Conservation (phyloP, 2,113 vertebrate species). For the Oryzias woworae region DNA sequence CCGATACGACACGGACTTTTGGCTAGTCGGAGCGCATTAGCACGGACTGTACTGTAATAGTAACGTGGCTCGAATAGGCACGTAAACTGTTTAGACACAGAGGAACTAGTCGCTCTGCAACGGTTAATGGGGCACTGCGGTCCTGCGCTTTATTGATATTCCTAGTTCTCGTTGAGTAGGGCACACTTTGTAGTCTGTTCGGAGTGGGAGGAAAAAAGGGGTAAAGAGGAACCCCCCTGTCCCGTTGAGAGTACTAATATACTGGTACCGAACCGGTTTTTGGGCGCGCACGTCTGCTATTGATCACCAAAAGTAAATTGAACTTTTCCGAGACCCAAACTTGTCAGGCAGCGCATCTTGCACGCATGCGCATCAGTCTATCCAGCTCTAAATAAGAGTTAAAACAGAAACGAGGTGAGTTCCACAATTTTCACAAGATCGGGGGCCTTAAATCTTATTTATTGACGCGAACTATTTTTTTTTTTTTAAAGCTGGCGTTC, state of each 20-base stretch:
- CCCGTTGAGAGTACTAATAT: background rate
- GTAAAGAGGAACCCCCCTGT: constrained; percentile 1
- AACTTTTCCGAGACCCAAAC: constrained; percentile 80
- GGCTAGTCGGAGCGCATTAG: background rate
- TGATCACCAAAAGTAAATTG: constrained; percentile 60
- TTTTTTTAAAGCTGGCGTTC: background rate
- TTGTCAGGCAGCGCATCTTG: constrained; percentile 78
- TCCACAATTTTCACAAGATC: constrained; percentile 75
- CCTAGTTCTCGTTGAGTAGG: constrained; percentile 9
- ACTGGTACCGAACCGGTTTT: constrained; percentile 25
- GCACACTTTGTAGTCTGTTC: constrained; percentile 9
- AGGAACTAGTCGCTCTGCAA: constrained; percentile 32
- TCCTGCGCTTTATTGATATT: constrained; percentile 47
- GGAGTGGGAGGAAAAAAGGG: background rate
- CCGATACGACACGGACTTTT: too few relatives aligned
- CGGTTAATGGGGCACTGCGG: constrained; percentile 46
- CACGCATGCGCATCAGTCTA: constrained; percentile 78
- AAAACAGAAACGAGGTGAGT: constrained; percentile 87
- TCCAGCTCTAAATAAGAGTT: constrained; percentile 85
- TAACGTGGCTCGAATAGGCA: background rate
- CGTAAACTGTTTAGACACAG: constrained; percentile 8
- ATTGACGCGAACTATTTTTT: constrained; percentile 35
- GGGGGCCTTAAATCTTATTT: constrained; percentile 30
- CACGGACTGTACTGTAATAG: background rate
- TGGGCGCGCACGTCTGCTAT: constrained; percentile 40